A percentile compares a stretch with the other conserved stretches of the same genome.
phyloP scores from a whole-genome alignment of 2,797 vertebrate species.

The Epinephelus malabaricus region DNA sequence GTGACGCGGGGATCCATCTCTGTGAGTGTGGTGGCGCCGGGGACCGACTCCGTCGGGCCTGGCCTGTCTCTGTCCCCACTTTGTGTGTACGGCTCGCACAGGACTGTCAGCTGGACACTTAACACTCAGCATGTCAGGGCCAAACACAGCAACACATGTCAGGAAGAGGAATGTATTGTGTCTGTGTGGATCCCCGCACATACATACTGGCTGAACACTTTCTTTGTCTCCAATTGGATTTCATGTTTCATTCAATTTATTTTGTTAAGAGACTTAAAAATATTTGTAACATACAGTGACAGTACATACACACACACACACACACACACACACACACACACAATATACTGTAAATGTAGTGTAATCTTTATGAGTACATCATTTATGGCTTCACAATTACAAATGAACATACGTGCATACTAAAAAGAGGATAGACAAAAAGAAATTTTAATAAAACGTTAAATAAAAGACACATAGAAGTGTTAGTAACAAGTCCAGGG shows the following conservation, averaged over 20 bases:
- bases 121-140: constrained; percentile 18
- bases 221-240: background rate
- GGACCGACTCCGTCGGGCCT: constrained; percentile 8
- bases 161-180: constrained; percentile 5
- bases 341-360: background rate
- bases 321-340: too few species aligned
- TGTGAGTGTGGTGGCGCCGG: constrained; percentile 51
- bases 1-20: constrained; percentile 55
- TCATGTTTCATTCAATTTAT: background rate
- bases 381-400: background rate
- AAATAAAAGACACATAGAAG: background rate
- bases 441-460: background rate
- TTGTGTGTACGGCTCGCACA: constrained; percentile 12
- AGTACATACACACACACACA: too few species aligned
- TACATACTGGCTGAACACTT: background rate
- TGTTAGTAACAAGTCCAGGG: background rate
- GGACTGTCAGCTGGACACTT: constrained; percentile 57
- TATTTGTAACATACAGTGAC: background rate
- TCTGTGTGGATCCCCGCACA: constrained; percentile 11
- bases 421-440: background rate
- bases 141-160: constrained; percentile 61
- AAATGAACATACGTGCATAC: too few species aligned
- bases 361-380: background rate
- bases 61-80: constrained; percentile 33
- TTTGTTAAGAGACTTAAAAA: background rate